Conservation (phyloP, 2,797 vertebrate species). For the Danio choprae region DNA sequence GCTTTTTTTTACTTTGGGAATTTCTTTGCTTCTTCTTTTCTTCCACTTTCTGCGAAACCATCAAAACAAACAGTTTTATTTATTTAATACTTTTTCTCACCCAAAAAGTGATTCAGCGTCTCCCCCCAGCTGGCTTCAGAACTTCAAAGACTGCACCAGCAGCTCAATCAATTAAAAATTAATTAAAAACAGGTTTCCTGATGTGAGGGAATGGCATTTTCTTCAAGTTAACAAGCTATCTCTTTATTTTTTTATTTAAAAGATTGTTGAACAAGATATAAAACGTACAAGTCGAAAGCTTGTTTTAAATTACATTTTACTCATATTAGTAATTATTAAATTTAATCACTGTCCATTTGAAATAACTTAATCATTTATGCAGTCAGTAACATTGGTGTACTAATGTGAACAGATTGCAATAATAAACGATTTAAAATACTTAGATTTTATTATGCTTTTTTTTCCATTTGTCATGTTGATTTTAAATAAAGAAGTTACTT, state of each 20-base stretch:
- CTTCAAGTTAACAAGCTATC: slow-evolving; percentile 12
- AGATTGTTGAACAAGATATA: slow-evolving; percentile 6
- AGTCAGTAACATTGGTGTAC: neutral
- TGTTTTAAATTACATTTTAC: neutral
- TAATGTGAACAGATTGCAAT: neutral
- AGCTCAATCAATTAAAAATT: slow-evolving; percentile 35
- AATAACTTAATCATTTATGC: neutral
- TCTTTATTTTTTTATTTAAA: neutral
- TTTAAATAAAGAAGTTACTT: too few species aligned
- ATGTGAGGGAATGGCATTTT: slow-evolving; percentile 26
- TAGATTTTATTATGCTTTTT: neutral
- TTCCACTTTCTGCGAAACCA: neutral
- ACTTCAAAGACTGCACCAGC: slow-evolving; percentile 23
- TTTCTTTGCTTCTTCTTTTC: neutral
- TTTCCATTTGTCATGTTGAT: too few species aligned
- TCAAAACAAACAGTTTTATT: slow-evolving; percentile 26
- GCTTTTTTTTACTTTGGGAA: neutral
- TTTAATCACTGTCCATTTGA: neutral
- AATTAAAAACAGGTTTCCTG: slow-evolving; percentile 20
- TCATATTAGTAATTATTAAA: neutral
- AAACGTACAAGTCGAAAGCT: neutral
- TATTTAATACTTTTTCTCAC: neutral
- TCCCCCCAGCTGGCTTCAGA: slow-evolving; percentile 42
- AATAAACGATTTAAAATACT: neutral
- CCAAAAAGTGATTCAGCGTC: slow-evolving; percentile 28